Evolutionary conservation across 2,113 vertebrate genomes (phyloP).

Genomic region (Cranoglanis bouderius): DNA sequence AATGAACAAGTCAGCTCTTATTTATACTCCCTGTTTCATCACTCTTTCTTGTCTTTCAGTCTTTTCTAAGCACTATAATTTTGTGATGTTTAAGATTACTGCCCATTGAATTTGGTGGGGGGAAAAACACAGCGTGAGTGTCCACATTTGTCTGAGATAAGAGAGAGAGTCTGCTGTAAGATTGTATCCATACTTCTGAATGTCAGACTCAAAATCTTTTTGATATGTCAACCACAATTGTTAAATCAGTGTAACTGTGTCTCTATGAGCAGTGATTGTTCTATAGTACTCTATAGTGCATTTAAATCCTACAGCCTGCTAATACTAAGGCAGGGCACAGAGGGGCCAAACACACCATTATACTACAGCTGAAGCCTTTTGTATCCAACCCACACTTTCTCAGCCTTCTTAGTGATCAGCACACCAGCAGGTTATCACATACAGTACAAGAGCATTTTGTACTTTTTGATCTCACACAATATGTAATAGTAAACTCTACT

Average conservation of each 20-base stretch:
- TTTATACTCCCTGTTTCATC: background rate
- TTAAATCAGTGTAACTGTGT: background rate
- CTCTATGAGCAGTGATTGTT: background rate
- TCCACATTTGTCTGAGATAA: background rate
- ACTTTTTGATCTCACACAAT: background rate
- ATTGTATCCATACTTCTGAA: background rate
- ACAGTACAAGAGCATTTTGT: slow-evolving; percentile 3
- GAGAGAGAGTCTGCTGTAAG: background rate
- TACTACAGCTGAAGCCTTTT: slow-evolving; percentile 48
- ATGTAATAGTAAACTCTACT: background rate
- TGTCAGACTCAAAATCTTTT: background rate
- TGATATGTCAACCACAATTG: background rate
- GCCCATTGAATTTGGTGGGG: background rate
- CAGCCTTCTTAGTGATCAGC: slow-evolving; percentile 33
- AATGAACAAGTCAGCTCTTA: background rate
- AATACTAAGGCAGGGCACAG: slow-evolving; percentile 8
- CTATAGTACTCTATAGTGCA: background rate
- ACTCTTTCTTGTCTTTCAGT: background rate
- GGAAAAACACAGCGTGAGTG: background rate
- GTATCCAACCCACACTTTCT: slow-evolving; percentile 11
- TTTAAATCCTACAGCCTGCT: background rate
- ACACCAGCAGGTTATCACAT: slow-evolving; percentile 55
- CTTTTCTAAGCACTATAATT: background rate
- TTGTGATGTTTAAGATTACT: background rate
- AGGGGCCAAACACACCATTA: background rate